phyloP scores from a whole-genome alignment of 2,113 vertebrate genomes.

The Trochalopteron elliotii region DNA sequence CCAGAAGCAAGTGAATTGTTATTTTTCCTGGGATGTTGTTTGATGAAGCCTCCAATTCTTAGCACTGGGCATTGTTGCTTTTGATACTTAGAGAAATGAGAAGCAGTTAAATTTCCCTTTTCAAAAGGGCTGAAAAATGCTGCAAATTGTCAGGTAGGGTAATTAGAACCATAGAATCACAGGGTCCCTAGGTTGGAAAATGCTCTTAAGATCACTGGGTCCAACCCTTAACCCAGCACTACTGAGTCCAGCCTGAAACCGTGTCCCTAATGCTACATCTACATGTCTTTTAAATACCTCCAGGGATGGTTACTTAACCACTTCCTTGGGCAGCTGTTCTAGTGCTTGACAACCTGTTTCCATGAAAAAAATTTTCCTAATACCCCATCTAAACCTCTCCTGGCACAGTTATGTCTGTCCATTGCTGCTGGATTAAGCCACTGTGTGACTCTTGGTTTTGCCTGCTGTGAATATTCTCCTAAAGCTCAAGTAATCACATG shows the following conservation, averaged over 20 bases:
- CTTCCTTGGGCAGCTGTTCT: background rate
- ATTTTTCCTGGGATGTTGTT: background rate
- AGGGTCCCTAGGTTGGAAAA: background rate
- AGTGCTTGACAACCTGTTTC: background rate
- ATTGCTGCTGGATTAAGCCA: background rate
- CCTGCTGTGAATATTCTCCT: background rate
- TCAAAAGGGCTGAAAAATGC: background rate
- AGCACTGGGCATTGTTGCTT: background rate
- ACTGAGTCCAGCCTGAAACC: background rate
- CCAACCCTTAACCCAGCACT: background rate
- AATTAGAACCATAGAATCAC: background rate
- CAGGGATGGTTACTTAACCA: background rate
- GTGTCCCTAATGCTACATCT: background rate
- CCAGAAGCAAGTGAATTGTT: background rate
- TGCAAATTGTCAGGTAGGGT: background rate
- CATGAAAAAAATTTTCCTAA: background rate
- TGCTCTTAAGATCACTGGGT: fast-evolving
- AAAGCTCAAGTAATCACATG: background rate
- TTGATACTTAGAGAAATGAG: background rate
- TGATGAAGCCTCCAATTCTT: background rate
- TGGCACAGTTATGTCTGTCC: background rate
- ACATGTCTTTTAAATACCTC: background rate
- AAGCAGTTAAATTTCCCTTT: background rate
- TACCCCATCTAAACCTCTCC: background rate
- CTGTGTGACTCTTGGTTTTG: background rate